phyloP scores from a whole-genome alignment of 2,888 invertebrate species.

The Trisateles emortualis region DNA sequence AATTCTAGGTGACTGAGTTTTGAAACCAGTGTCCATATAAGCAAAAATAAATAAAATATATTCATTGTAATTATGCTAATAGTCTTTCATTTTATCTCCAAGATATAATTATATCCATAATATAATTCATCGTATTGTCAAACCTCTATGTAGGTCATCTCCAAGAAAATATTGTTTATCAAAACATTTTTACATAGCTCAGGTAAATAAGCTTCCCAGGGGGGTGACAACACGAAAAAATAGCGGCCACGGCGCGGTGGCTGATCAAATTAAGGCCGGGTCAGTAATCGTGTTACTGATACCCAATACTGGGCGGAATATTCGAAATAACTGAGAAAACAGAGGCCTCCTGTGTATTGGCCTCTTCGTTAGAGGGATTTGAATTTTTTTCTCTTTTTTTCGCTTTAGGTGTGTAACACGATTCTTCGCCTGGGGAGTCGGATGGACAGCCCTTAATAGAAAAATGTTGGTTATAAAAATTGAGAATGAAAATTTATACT shows the following conservation, averaged over 20 bases:
- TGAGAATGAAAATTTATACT: conserved; percentile 77
- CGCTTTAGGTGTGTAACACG: conserved; percentile 78
- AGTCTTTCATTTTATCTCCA: background rate
- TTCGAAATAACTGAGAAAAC: conserved; percentile 79
- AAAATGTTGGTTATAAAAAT: conserved; percentile 74
- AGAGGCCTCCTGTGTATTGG: conserved; percentile 80
- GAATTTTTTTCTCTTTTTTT: conserved; percentile 69
- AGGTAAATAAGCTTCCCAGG: conserved; percentile 66
- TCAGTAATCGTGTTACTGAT: conserved; percentile 86
- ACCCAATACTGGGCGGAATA: conserved; percentile 79
- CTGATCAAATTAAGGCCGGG: conserved; percentile 84
- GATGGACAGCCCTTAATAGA: conserved; percentile 82
- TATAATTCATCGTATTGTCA: conserved; percentile 18
- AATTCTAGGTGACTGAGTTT: background rate
- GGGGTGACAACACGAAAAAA: conserved; percentile 69
- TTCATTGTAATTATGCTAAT: background rate
- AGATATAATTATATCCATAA: conserved; percentile 1
- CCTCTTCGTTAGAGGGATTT: conserved; percentile 84
- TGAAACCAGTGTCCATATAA: background rate
- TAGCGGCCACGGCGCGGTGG: conserved; percentile 64
- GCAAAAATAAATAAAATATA: background rate
- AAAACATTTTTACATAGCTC: conserved; percentile 53
- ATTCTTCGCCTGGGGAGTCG: conserved; percentile 69
- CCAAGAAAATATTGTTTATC: conserved; percentile 40
- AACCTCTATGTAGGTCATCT: conserved; percentile 29